Base-by-base conservation (phyloP, 1,140 invertebrate genomes). In the Homarus americanus region DNA sequence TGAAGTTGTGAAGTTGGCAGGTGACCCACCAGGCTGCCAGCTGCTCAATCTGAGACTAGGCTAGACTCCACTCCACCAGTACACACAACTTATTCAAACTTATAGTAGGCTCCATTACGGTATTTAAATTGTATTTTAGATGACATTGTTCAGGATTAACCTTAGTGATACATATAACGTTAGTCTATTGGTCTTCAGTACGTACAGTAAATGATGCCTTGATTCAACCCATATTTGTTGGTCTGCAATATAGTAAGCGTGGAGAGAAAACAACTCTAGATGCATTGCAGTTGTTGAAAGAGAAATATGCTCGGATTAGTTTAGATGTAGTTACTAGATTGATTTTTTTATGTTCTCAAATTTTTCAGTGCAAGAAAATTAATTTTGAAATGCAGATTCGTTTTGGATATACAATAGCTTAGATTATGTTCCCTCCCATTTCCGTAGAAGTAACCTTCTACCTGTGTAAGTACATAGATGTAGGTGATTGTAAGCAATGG, bases 381-480 rank as follows among this genome's bases (percentile, higher is more conserved):
- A 20, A 63, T 82, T 82, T 63, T 82, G 53, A 44, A 82, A 63
- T 82, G 79, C 79, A 82, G 79, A 82, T 20, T 82, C 17, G 24
- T 82, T 82, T 82, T 82, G 49, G 38, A 82, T 82, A 82, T 58
- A 82, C 38, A n/a, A 82, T 82, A 82, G 79, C 10, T 17, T 82
- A 82, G 49, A 84, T 82, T 41, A 69, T 36, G 1, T 41, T 40
- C 73, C n/a, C 73, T 76, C 73, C 17, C 40, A 72, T 73, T 28
- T 28, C 41, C 82, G 10, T 73, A 75, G 38, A 32, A 32, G 41
- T 49, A 34, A 72, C 38, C 83, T 53, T 53, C 72, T n/a, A 49
- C 32, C n/a, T 44, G 66, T 85, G 66, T 36, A 49, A 79, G 76
- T 79, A 79, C 40, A 44, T 79, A 79, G 40, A 41, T 76, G 32